Conservation (phyloP, 2,888 invertebrate genomes). For the Pyrrhosoma nymphula region DNA sequence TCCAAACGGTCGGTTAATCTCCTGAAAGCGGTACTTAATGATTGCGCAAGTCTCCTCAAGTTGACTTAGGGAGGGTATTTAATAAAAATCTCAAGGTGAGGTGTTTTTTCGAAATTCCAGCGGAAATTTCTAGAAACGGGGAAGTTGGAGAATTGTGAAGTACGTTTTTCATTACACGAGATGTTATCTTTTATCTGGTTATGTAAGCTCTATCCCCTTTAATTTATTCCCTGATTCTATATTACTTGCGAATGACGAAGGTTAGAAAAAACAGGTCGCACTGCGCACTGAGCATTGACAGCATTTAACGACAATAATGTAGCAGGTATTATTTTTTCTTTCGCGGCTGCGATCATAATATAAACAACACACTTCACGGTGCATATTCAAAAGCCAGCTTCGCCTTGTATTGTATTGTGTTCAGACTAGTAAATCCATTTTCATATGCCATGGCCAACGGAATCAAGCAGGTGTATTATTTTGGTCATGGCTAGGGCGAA, state of each 20-base stretch:
- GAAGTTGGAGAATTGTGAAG: not conserved
- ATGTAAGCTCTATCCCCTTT: not conserved
- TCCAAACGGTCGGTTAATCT: not conserved
- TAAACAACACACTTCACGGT: too few relatives aligned
- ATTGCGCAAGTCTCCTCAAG: not conserved
- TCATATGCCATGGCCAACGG: too few relatives aligned
- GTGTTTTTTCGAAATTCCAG: not conserved
- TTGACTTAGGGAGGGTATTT: not conserved
- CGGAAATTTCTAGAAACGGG: not conserved
- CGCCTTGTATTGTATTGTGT: too few relatives aligned
- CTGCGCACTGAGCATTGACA: not conserved
- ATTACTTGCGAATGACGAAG: not conserved
- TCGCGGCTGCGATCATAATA: not conserved
- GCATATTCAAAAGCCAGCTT: too few relatives aligned
- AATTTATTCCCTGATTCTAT: not conserved
- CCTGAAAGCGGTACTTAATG: not conserved
- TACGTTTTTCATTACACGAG: not conserved
- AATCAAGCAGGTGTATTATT: too few relatives aligned
- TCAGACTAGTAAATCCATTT: too few relatives aligned
- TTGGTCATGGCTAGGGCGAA: too few relatives aligned
- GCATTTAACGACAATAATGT: not conserved
- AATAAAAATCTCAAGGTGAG: slow-evolving; percentile 7
- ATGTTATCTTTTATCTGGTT: not conserved
- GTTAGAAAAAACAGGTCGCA: not conserved
- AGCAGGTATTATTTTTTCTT: not conserved